Conservation (phyloP, 2,113 vertebrate genomes). For the Brienomyrus longianalis region DNA sequence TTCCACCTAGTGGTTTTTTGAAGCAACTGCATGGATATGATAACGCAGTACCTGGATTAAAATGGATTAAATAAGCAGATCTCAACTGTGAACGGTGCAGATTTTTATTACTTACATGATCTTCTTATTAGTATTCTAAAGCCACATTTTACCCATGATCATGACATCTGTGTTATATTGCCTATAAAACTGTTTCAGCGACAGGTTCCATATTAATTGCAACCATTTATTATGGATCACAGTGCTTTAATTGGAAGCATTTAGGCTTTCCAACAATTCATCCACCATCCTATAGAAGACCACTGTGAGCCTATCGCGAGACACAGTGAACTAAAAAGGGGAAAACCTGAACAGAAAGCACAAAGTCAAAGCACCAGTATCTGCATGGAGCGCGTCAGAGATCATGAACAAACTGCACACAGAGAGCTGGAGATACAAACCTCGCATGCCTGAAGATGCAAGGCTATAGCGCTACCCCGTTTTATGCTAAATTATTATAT, state of each 20-base stretch:
- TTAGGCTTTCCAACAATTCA: not conserved
- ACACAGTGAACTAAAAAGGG: not conserved
- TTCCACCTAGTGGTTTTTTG: not conserved
- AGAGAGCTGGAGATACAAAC: not conserved
- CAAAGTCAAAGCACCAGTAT: not conserved
- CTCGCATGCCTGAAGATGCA: not conserved
- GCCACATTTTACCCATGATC: not conserved
- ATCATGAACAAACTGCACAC: not conserved
- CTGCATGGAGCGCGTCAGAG: not conserved
- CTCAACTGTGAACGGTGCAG: not conserved
- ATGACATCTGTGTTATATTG: not conserved
- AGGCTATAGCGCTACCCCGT: not conserved
- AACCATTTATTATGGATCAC: not conserved
- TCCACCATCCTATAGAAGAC: not conserved
- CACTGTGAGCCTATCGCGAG: not conserved
- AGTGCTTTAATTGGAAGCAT: not conserved
- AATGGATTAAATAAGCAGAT: not conserved
- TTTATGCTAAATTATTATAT: not conserved
- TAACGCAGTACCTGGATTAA: not conserved
- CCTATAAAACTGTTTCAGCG: not conserved
- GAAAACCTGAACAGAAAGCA: not conserved
- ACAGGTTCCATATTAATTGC: not conserved
- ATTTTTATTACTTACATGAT: not conserved
- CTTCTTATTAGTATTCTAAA: not conserved
- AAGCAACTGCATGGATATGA: not conserved